Conservation (phyloP, 1,140 invertebrate genomes). For the Phortica variegata region DNA sequence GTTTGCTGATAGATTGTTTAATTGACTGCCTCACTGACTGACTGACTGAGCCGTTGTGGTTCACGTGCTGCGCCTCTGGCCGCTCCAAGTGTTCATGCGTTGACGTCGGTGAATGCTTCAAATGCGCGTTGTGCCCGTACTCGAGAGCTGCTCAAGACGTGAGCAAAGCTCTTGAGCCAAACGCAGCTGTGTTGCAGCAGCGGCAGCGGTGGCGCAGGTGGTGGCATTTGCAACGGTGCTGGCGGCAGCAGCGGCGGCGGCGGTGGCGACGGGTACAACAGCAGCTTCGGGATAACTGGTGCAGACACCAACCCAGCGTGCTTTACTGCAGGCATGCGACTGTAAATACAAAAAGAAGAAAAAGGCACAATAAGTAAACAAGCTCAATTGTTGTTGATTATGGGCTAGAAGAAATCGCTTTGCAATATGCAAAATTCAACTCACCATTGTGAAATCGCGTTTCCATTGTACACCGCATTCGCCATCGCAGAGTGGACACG, state of each 20-base stretch:
- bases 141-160: slow-evolving; percentile 60
- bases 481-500: slow-evolving; percentile 77
- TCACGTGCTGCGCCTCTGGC: no score
- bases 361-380: slow-evolving; percentile 1
- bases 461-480: slow-evolving; percentile 74
- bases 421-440: slow-evolving; percentile 24
- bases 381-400: background rate
- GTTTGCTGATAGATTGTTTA: no score
- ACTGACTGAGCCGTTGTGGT: no score
- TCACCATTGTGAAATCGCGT: slow-evolving; percentile 75
- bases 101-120: slow-evolving; percentile 10
- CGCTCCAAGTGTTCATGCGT: no score
- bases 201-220: slow-evolving; percentile 28
- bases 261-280: slow-evolving; percentile 40
- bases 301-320: slow-evolving; percentile 73
- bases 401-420: background rate
- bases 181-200: slow-evolving; percentile 48
- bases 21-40: no score
- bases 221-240: slow-evolving; percentile 25
- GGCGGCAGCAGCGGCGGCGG: slow-evolving; percentile 23
- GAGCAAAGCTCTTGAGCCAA: slow-evolving; percentile 58
- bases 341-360: slow-evolving; percentile 58
- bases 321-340: slow-evolving; percentile 74
- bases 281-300: slow-evolving; percentile 56
- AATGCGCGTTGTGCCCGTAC: slow-evolving; percentile 31